phyloP scores from a whole-genome alignment of 2,888 invertebrate genomes.

The Diachrysia chrysitis region DNA sequence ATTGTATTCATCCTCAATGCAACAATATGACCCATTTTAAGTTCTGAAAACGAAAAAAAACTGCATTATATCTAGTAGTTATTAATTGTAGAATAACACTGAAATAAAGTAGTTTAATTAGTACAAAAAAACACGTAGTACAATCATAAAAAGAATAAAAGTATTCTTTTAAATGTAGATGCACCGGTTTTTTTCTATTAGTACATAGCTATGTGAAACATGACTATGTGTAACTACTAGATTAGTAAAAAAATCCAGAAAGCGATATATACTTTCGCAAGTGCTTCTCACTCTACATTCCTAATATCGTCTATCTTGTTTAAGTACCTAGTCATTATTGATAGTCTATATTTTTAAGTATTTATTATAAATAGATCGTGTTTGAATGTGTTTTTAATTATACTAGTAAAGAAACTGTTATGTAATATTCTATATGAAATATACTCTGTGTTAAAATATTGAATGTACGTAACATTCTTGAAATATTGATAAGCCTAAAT shows the following conservation, averaged over 20 bases:
- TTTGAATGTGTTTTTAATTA: not conserved
- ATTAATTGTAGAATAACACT: not conserved
- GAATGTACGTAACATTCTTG: too few relatives aligned
- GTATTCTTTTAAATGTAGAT: not conserved
- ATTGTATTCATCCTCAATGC: not conserved
- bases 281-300: too few relatives aligned
- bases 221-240: too few relatives aligned
- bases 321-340: not conserved
- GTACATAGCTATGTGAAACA: too few relatives aligned
- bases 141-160: not conserved
- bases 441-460: not conserved
- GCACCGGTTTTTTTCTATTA: not conserved
- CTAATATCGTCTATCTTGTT: not conserved
- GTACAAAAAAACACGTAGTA: not conserved
- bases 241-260: too few relatives aligned
- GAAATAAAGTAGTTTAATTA: not conserved
- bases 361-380: not conserved
- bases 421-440: too few relatives aligned
- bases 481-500: too few relatives aligned
- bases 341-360: not conserved
- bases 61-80: constrained; percentile 33
- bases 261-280: too few relatives aligned
- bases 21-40: not conserved
- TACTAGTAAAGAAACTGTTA: not conserved
- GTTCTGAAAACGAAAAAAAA: not conserved